Evolutionary conservation across 2,113 vertebrate species (phyloP).

Genomic region (Coptodon rendalli): DNA sequence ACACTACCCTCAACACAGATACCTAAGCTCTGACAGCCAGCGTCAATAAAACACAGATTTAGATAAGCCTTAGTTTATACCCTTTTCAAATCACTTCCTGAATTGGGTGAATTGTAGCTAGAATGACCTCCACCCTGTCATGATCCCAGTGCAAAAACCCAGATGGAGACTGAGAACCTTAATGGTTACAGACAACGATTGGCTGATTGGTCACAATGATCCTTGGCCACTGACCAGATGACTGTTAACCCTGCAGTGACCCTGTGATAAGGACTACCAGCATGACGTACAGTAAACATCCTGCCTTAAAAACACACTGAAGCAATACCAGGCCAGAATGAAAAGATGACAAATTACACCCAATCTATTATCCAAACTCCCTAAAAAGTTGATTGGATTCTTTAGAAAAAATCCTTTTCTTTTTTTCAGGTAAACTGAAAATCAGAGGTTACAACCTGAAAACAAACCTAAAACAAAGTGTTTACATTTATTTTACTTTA

Average conservation of each 20-base stretch:
- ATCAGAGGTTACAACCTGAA: background rate
- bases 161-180: constrained; percentile 34
- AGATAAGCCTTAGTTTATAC: constrained; percentile 56
- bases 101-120: constrained; percentile 41
- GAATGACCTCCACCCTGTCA: constrained; percentile 56
- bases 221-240: constrained; percentile 36
- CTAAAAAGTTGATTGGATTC: background rate
- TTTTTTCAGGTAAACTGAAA: background rate
- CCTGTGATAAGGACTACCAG: constrained; percentile 67
- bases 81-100: constrained; percentile 59
- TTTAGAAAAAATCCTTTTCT: background rate
- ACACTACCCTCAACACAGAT: constrained; percentile 24
- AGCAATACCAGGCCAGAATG: background rate
- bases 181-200: constrained; percentile 28
- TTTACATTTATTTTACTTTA: background rate
- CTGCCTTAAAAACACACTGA: constrained; percentile 47
- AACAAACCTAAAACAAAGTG: background rate
- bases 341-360: background rate
- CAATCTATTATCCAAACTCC: background rate
- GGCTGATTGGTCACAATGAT: constrained; percentile 38
- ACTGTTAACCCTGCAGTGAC: constrained; percentile 64
- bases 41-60: constrained; percentile 55
- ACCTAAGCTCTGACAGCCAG: constrained; percentile 31
- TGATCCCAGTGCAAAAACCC: constrained; percentile 40
- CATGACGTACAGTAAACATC: constrained; percentile 59